Conservation (phyloP, 2,797 vertebrate species). For the Eulemur coronatus region DNA sequence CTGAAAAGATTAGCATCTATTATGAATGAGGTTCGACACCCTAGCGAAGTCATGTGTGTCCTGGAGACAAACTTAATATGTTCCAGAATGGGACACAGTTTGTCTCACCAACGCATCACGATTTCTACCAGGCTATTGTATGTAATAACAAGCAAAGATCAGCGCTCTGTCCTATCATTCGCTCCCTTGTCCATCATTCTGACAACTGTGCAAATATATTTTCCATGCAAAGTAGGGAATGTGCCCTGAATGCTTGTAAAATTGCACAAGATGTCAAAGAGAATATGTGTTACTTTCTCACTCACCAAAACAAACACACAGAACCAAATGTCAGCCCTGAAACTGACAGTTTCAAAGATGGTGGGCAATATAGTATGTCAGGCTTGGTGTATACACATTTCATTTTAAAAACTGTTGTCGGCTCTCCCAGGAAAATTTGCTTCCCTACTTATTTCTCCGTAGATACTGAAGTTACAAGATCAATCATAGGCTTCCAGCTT, state of each 20-base stretch:
- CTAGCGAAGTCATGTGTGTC: slow-evolving; percentile 97
- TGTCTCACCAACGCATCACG: slow-evolving; percentile 88
- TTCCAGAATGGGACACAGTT: slow-evolving; percentile 93
- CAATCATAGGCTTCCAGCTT: slow-evolving; percentile 67
- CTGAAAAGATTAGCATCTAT: slow-evolving; percentile 99
- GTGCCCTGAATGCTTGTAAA: slow-evolving; percentile 84
- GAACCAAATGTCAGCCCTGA: slow-evolving; percentile 71
- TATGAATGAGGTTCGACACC: slow-evolving; percentile 96
- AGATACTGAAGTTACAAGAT: slow-evolving; percentile 78
- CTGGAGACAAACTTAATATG: slow-evolving; percentile 98
- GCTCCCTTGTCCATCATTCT: slow-evolving; percentile 91
- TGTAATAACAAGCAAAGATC: slow-evolving; percentile 90
- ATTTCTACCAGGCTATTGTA: slow-evolving; percentile 91
- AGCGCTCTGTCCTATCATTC: slow-evolving; percentile 85
- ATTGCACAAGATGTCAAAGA: slow-evolving; percentile 82
- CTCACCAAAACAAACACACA: slow-evolving; percentile 81
- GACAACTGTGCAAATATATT: slow-evolving; percentile 95
- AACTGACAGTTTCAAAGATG: slow-evolving; percentile 76
- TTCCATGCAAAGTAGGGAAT: slow-evolving; percentile 89
- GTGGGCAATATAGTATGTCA: slow-evolving; percentile 66
- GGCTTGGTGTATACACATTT: slow-evolving; percentile 66
- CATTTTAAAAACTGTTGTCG: slow-evolving; percentile 75
- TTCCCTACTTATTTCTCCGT: slow-evolving; percentile 61
- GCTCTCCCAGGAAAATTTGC: slow-evolving; percentile 73
- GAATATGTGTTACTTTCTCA: slow-evolving; percentile 82